Evolutionary conservation across 2,113 vertebrate genomes (phyloP).

Genomic region (Pluvialis apricaria): DNA sequence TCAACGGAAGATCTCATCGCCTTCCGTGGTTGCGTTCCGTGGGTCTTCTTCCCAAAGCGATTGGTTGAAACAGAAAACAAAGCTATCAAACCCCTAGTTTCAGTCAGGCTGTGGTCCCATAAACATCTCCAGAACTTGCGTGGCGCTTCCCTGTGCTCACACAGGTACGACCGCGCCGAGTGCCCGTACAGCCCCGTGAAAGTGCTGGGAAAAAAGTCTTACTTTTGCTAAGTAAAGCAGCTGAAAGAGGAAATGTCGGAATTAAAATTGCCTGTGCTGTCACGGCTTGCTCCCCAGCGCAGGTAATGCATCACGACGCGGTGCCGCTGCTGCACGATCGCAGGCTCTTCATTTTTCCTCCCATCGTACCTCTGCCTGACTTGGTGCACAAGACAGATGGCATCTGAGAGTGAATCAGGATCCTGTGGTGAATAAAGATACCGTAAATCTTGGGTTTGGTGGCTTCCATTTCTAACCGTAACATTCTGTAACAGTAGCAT

Average conservation of each 20-base stretch:
- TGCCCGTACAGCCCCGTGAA: accelerated
- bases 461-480: not conserved
- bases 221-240: not conserved
- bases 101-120: too few relatives aligned
- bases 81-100: accelerated
- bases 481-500: accelerated
- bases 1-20: accelerated
- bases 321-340: accelerated
- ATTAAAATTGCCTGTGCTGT: accelerated
- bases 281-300: accelerated
- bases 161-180: accelerated
- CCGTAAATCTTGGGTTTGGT: not conserved
- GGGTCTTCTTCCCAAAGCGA: not conserved
- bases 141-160: not conserved
- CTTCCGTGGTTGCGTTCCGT: accelerated
- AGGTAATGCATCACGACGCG: accelerated
- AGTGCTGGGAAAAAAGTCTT: not conserved
- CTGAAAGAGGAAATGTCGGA: not conserved
- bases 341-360: not conserved
- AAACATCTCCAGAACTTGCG: not conserved
- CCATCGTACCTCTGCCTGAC: not conserved
- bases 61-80: not conserved
- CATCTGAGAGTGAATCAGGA: not conserved
- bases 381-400: not conserved
- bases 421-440: not conserved